These are phyloP conservation scores for Hybos culiciformis DNA, from an alignment of 2,888 invertebrate species.

Conservation along the genomic window DNA sequence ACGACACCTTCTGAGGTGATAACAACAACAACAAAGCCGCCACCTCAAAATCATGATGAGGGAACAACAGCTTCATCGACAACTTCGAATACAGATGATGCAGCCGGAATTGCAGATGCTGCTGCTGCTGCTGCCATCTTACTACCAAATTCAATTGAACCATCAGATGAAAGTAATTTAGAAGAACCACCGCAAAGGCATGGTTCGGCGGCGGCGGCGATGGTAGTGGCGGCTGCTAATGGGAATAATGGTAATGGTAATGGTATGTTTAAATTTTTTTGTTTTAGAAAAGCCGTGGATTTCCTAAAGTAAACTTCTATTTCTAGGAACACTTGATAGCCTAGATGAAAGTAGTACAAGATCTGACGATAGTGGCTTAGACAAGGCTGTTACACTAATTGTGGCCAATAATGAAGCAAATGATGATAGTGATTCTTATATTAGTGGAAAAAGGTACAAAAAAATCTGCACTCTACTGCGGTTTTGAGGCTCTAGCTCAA, in stretches of 20 bases:
- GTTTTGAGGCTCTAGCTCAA: background rate
- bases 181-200: constrained; percentile 42
- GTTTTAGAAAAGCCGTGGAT: no score
- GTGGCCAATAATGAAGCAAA: constrained; percentile 21
- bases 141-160: constrained; percentile 22
- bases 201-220: constrained; percentile 24
- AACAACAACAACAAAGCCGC: constrained; percentile 19
- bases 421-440: constrained; percentile 20
- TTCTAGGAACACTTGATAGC: constrained; percentile 23
- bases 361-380: constrained; percentile 61
- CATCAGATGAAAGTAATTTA: constrained; percentile 66
- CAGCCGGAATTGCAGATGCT: constrained; percentile 16
- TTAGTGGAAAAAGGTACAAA: constrained; percentile 20
- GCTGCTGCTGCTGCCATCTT: constrained; percentile 20
- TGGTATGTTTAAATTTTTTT: background rate
- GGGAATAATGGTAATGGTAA: constrained; percentile 21
- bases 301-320: no score
- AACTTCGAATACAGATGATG: constrained; percentile 10
- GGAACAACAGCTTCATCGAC: background rate
- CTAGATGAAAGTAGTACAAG: constrained; percentile 61
- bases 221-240: constrained; percentile 15
- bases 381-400: constrained; percentile 46
- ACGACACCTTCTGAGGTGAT: background rate
- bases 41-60: constrained; percentile 16
- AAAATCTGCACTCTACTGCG: background rate